Base-by-base conservation (phyloP, 2,888 invertebrate genomes). In the Cephus runcator region DNA sequence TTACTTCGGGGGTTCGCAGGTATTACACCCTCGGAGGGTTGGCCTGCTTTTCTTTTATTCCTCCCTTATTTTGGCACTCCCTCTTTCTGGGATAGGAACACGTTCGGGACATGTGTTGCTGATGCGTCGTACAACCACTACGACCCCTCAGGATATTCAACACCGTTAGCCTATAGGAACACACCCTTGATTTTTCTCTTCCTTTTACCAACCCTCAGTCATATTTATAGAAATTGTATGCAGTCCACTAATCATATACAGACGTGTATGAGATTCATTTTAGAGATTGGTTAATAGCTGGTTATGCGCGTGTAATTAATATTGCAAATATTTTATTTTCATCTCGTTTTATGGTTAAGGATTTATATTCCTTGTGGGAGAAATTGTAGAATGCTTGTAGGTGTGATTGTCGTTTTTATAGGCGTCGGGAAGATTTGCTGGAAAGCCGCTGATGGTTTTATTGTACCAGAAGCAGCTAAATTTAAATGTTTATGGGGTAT, bases 41-140 rank as follows among this genome's bases (percentile, higher is more conserved):
- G 56, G 56, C 9, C 56, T 56, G 56, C 56, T 56, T 56, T 23
- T 56, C 56, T 56, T 56, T 56, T 56, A 56, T 56, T 56, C 56
- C 56, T 56, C 56, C 56, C 56, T 56, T 56, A 56, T 56, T 56
- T 56, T 56, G 56, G 56, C 56, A 56, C 56, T 56, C 56, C 56
- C 56, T 56, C 23, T 56, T 56, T 56, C 56, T 56, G 56, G 56
- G 56, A 56, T 69, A 69, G 77, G 77, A 85, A 86, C 86, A 88
- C 83, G 85, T 87, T 88, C 81, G 79, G 80, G 85, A 89, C 89
- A 90, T 85, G 89, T 89, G 88, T 89, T 81, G 81, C 81, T 82
- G 82, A 77, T 79, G 75, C 56, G 56, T 23, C 2, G 56, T 56
- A 75, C 84, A 82, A 83, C 83, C 85, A 83, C 84, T 81, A 83